Conservation (phyloP, 2,113 vertebrate species). For the Caretta caretta region DNA sequence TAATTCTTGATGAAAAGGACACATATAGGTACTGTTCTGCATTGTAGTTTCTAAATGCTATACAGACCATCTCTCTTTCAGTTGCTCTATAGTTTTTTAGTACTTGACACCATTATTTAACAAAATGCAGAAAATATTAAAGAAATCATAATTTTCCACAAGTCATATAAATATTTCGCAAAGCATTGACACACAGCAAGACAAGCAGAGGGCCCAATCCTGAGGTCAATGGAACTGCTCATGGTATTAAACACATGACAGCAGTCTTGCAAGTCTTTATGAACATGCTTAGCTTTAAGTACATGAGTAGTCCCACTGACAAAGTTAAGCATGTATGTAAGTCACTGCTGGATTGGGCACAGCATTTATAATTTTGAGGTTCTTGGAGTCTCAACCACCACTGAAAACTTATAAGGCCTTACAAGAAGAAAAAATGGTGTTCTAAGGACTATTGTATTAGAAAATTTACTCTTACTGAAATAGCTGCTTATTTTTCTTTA, state of each 20-base stretch:
- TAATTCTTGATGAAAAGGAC: not conserved
- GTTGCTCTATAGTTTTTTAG: not conserved
- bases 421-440: not conserved
- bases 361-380: not conserved
- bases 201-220: not conserved
- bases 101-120: not conserved
- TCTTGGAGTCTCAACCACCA: not conserved
- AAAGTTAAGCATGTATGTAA: not conserved
- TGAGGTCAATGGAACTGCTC: not conserved
- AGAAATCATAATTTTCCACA: not conserved
- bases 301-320: not conserved
- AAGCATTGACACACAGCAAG: not conserved
- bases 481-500: constrained; percentile 30
- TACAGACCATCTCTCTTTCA: not conserved
- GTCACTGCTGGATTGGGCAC: not conserved
- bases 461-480: constrained; percentile 54
- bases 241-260: not conserved
- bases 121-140: not conserved
- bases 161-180: not conserved
- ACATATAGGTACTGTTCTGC: not conserved
- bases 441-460: not conserved
- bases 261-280: not conserved
- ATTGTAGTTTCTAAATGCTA: not conserved
- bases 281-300: not conserved
- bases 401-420: not conserved